Evolutionary conservation across 2,113 vertebrate species (phyloP).

Genomic region (Brachypodius melanocephalos): DNA sequence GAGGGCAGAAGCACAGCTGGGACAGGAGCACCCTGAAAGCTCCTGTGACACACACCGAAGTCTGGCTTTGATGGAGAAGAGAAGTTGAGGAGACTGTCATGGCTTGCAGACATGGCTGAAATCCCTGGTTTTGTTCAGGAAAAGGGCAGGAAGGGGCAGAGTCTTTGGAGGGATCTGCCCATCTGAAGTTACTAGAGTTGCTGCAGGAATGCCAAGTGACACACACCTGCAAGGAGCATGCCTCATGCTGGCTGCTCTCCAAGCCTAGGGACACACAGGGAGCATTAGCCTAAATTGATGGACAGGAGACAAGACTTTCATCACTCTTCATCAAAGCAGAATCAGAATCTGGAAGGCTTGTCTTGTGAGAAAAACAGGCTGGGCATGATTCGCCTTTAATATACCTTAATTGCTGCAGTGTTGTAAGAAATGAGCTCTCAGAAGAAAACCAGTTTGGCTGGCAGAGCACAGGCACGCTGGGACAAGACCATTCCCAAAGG

Average conservation of each 20-base stretch:
- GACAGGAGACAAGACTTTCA: background rate
- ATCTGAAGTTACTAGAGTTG: background rate
- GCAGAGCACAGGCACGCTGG: background rate
- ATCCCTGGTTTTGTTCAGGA: background rate
- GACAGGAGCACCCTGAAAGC: background rate
- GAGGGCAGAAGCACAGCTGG: background rate
- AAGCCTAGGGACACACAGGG: background rate
- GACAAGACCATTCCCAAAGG: background rate
- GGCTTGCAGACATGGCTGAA: background rate
- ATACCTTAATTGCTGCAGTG: background rate
- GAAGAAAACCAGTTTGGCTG: conserved; percentile 1
- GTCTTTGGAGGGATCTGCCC: background rate
- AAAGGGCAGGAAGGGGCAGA: background rate
- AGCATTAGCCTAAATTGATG: background rate
- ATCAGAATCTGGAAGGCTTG: background rate
- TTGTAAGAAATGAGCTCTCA: background rate
- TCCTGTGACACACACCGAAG: background rate
- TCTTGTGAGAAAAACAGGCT: conserved; percentile 3
- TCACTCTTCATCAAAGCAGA: background rate
- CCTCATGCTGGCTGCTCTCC: background rate
- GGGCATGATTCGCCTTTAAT: background rate
- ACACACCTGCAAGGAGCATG: background rate
- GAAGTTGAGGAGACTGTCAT: background rate
- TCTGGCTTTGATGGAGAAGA: background rate
- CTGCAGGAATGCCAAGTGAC: background rate